Conservation (phyloP, 1,140 invertebrate genomes). For the Drosophila dunni region DNA sequence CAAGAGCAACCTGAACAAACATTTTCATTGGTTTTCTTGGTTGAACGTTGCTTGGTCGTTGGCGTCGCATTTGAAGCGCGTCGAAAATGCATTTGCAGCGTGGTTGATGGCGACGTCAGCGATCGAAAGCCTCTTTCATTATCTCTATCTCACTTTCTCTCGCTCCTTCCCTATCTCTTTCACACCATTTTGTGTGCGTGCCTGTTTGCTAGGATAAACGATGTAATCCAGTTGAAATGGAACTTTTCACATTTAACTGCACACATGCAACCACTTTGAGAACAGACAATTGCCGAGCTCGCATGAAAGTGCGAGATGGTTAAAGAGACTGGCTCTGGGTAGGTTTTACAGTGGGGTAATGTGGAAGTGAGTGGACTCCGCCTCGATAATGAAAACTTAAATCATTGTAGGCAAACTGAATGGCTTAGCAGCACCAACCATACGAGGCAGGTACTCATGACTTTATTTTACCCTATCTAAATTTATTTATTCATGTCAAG, state of each 20-base stretch:
- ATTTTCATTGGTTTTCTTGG: slow-evolving; percentile 77
- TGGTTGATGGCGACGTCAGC: slow-evolving; percentile 41
- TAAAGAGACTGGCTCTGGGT: background rate
- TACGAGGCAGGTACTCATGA: background rate
- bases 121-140: slow-evolving; percentile 73
- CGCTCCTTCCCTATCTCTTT: slow-evolving; percentile 12
- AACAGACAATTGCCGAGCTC: slow-evolving; percentile 15
- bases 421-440: slow-evolving; percentile 21
- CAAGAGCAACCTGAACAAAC: slow-evolving; percentile 53
- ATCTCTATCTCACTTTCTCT: slow-evolving; percentile 31
- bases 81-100: slow-evolving; percentile 77
- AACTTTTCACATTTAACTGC: slow-evolving; percentile 82
- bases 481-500: too few species aligned
- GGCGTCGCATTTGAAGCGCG: slow-evolving; percentile 72
- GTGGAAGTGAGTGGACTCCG: slow-evolving; percentile 41
- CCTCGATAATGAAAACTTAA: slow-evolving; percentile 79
- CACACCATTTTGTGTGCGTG: slow-evolving; percentile 20
- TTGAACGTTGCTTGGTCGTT: slow-evolving; percentile 10
- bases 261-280: slow-evolving; percentile 34
- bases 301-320: slow-evolving; percentile 4
- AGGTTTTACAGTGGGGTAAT: background rate
- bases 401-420: slow-evolving; percentile 74
- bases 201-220: slow-evolving; percentile 81
- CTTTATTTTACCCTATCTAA: slow-evolving; percentile 4
- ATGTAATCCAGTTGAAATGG: slow-evolving; percentile 79